Conservation (phyloP, 2,113 vertebrate species). For the Nothocercus julius region DNA sequence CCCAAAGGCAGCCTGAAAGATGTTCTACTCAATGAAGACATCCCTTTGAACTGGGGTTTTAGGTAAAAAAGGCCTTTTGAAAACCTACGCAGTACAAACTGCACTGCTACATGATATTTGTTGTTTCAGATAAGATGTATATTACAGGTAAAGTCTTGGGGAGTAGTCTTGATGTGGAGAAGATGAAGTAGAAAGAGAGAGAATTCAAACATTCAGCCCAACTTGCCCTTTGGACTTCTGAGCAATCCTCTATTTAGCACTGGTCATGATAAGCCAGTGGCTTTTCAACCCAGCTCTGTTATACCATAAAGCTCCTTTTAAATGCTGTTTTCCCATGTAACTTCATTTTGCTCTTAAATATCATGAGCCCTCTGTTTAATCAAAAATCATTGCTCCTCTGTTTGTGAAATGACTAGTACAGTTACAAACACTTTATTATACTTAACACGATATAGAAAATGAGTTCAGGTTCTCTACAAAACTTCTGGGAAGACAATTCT, state of each 20-base stretch:
- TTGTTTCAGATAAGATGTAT: neutral
- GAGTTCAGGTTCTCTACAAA: neutral
- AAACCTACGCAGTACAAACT: neutral
- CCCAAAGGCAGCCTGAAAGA: constrained; percentile 87
- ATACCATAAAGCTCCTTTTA: neutral
- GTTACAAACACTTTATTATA: neutral
- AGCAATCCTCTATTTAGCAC: neutral
- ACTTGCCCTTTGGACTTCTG: neutral
- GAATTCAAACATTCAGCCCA: neutral
- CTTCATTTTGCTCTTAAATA: neutral
- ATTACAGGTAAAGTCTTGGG: neutral
- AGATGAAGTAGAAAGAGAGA: neutral
- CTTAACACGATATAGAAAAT: neutral
- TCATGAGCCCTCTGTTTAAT: neutral
- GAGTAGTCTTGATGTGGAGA: neutral
- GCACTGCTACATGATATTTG: neutral
- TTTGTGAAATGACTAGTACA: neutral
- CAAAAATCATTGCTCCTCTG: neutral
- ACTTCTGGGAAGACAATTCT: neutral
- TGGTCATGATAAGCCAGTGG: neutral
- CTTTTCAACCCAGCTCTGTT: neutral
- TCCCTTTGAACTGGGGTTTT: constrained; percentile 89
- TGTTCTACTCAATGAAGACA: constrained; percentile 84
- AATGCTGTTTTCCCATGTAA: neutral
- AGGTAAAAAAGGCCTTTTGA: constrained; percentile 67